A percentile compares a stretch with the other conserved stretches of the same genome.
Conservation (phyloP, 35 echinoderm and acorn worm species). For the Strongylocentrotus purpuratus region DNA sequence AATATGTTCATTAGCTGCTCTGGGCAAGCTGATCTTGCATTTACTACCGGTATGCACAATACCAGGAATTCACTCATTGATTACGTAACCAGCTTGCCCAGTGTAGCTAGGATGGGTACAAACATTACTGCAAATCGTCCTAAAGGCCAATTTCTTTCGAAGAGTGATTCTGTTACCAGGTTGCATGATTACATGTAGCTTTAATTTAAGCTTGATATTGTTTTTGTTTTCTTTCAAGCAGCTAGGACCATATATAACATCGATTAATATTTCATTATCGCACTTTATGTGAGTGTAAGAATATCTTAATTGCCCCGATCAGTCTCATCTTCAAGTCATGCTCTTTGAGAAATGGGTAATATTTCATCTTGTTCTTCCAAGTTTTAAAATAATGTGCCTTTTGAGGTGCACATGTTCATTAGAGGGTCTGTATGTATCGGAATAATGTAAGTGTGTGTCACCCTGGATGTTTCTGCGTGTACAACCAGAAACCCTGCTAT, state of each 20-base stretch:
- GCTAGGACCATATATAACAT: background rate
- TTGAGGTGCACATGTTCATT: background rate
- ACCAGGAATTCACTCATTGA: too few relatives aligned
- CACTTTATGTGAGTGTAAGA: background rate
- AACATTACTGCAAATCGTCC: too few relatives aligned
- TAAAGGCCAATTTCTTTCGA: too few relatives aligned
- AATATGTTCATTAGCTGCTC: too few relatives aligned
- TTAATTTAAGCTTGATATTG: background rate
- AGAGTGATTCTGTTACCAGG: background rate
- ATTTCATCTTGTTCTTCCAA: conserved; percentile 12
- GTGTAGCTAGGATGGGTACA: too few relatives aligned
- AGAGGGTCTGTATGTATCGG: background rate
- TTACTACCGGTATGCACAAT: too few relatives aligned
- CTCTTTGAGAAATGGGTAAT: background rate
- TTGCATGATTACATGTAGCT: background rate
- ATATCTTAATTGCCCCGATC: background rate
- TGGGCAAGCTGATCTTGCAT: too few relatives aligned
- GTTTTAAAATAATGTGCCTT: background rate
- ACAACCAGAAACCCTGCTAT: background rate
- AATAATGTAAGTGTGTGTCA: background rate
- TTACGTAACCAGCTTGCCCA: too few relatives aligned
- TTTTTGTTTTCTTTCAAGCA: background rate
- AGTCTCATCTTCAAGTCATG: background rate
- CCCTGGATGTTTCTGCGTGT: background rate
- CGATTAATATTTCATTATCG: background rate